Percentiles rank a stretch among this genome's conserved stretches.
These are phyloP conservation scores for Sussaba pulchella DNA, from an alignment of 2,888 invertebrate species.

Conservation along the genomic window DNA sequence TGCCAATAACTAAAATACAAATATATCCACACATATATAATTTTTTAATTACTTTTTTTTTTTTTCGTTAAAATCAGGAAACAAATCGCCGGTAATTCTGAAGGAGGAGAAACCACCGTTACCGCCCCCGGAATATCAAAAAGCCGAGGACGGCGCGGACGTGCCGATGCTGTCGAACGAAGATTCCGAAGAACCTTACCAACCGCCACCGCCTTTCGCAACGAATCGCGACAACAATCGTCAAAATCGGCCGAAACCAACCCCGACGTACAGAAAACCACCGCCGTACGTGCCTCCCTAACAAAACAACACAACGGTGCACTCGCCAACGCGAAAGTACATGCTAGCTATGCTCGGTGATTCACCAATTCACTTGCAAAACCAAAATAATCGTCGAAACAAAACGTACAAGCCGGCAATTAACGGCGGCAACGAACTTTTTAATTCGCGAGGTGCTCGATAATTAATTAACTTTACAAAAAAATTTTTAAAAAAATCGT, in stretches of 20 bases:
- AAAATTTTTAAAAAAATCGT: constrained; percentile 4
- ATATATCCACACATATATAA: too few species aligned
- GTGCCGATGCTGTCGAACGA: constrained; percentile 83
- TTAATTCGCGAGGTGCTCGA: constrained; percentile 66
- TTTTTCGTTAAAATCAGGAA: constrained; percentile 83
- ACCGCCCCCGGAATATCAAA: constrained; percentile 92
- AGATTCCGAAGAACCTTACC: constrained; percentile 91
- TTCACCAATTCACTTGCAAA: constrained; percentile 80
- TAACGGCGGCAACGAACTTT: constrained; percentile 54
- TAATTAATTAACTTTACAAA: constrained; percentile 53
- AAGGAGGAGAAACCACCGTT: constrained; percentile 98
- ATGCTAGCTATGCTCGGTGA: constrained; percentile 83
- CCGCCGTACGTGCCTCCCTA: constrained; percentile 99
- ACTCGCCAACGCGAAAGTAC: constrained; percentile 82
- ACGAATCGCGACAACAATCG: constrained; percentile 90
- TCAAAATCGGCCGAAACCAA: constrained; percentile 92
- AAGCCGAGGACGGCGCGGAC: constrained; percentile 85
- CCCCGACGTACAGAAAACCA: constrained; percentile 97
- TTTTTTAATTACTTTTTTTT: constrained; percentile 1
- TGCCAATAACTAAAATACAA: background rate
- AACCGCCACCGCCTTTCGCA: constrained; percentile 95
- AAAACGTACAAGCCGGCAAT: constrained; percentile 59
- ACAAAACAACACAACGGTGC: constrained; percentile 83
- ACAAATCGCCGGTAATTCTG: constrained; percentile 96
- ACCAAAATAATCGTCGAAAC: constrained; percentile 73